Percentiles rank a stretch among this genome's conserved stretches.
phyloP scores from a whole-genome alignment of 2,797 vertebrate species.

The Scolopax bukidnonensis region DNA sequence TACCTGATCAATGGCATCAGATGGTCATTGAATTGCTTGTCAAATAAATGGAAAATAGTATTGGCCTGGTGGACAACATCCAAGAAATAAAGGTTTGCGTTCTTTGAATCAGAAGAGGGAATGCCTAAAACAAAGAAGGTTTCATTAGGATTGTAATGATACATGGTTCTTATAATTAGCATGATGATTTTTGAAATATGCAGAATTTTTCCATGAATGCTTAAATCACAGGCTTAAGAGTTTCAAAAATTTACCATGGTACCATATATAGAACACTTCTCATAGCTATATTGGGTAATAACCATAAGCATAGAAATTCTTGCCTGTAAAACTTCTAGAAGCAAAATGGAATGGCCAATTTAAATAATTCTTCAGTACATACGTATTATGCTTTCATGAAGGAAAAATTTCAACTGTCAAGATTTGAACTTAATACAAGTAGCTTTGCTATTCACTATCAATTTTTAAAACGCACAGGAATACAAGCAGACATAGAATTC shows the following conservation, averaged over 20 bases:
- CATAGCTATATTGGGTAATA: neutral
- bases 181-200: neutral
- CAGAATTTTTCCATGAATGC: neutral
- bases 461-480: neutral
- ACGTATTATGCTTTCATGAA: neutral
- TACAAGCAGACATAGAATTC: neutral
- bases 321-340: neutral
- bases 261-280: neutral
- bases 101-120: conserved; percentile 95
- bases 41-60: conserved; percentile 99
- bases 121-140: conserved; percentile 83
- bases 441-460: neutral
- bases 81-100: conserved; percentile 96
- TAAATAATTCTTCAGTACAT: neutral
- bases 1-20: conserved; percentile 99
- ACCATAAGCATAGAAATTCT: neutral
- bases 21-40: conserved; percentile 99
- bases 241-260: conserved; percentile 14
- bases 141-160: neutral
- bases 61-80: conserved; percentile 99
- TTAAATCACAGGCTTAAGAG: conserved; percentile 1
- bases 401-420: neutral
- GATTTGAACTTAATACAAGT: neutral
- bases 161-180: neutral
- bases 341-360: neutral